Conservation (phyloP, 2,797 vertebrate species). For the Nothura maculosa region DNA sequence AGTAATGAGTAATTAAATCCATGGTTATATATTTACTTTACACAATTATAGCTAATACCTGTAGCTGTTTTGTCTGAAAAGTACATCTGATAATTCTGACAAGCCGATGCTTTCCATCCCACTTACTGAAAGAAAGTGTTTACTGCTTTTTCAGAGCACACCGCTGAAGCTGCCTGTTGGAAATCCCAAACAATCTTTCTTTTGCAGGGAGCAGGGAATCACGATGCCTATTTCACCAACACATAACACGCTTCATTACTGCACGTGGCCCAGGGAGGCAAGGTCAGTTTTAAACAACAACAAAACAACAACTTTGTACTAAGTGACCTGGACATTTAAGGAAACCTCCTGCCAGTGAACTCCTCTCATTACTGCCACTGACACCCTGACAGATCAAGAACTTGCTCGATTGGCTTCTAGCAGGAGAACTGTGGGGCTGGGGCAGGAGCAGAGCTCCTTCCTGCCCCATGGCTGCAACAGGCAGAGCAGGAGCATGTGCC, state of each 20-base stretch:
- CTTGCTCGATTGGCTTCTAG: background rate
- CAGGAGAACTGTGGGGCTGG: background rate
- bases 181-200: conserved; percentile 22
- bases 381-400: background rate
- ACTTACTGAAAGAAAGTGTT: conserved; percentile 26
- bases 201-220: background rate
- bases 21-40: background rate
- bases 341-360: background rate
- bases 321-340: background rate
- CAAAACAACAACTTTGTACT: background rate
- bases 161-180: conserved; percentile 19
- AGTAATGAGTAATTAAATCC: conserved; percentile 41
- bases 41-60: background rate
- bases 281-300: background rate
- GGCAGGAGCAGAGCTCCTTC: background rate
- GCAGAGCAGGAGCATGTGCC: background rate
- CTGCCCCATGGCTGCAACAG: background rate
- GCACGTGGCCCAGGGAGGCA: background rate
- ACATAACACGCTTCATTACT: background rate
- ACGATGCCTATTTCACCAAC: conserved; percentile 2
- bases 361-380: background rate
- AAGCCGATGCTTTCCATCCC: conserved; percentile 22
- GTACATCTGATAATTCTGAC: conserved; percentile 9
- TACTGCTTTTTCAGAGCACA: background rate
- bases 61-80: background rate